Conservation (phyloP, 2,797 vertebrate genomes). For the Lithobates sylvaticus region DNA sequence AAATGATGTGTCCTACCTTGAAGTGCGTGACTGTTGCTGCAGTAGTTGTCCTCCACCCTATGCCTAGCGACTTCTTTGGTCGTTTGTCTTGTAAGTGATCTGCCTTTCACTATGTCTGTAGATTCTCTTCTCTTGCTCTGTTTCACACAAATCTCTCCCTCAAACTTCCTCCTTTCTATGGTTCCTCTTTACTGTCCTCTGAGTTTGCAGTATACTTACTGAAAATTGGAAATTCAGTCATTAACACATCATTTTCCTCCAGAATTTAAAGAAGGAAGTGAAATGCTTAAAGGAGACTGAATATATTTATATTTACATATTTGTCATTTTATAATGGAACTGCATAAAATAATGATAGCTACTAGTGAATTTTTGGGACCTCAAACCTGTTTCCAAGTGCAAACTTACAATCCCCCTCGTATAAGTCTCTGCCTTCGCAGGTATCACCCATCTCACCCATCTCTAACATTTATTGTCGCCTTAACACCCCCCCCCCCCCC, state of each 20-base stretch:
- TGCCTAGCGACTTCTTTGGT: not conserved
- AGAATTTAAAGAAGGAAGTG: not conserved
- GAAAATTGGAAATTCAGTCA: not conserved
- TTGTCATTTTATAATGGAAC: no score
- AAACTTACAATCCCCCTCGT: no score
- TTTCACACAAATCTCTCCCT: slow-evolving; percentile 3
- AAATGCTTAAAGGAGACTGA: not conserved
- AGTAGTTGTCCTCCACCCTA: not conserved
- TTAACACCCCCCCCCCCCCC: no score
- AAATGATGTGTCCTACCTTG: not conserved
- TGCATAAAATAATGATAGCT: no score
- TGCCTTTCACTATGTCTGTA: not conserved
- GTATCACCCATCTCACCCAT: no score
- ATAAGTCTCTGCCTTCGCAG: no score
- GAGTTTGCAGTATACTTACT: not conserved
- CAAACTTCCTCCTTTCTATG: slow-evolving; percentile 23
- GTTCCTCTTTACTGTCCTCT: slow-evolving; percentile 29
- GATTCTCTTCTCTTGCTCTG: not conserved
- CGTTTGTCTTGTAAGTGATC: not conserved
- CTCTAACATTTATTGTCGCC: no score
- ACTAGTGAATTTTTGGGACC: no score
- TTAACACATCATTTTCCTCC: not conserved
- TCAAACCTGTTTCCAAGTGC: no score
- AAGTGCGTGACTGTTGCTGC: not conserved
- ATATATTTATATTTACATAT: no score